These are phyloP conservation scores for Pandemis cinnamomeana DNA, from an alignment of 2,888 invertebrate species.

Conservation along the genomic window DNA sequence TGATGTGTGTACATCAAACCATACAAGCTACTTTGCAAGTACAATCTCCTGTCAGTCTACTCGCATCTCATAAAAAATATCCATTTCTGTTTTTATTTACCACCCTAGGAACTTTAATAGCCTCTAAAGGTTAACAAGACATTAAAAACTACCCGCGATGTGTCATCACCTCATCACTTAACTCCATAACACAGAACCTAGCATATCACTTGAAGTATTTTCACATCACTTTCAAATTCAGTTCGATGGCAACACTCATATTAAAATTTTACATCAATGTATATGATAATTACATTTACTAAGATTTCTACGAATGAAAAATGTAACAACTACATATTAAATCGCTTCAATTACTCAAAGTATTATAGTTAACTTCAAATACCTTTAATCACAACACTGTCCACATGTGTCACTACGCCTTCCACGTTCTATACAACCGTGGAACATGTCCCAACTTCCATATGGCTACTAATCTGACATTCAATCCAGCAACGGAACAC, in stretches of 20 bases:
- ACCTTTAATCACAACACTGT: conserved; percentile 30
- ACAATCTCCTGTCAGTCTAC: neutral
- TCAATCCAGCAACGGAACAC: neutral
- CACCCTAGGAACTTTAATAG: conserved; percentile 29
- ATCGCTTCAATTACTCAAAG: neutral
- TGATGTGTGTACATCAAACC: neutral
- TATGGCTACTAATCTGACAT: neutral
- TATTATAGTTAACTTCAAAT: conserved; percentile 14
- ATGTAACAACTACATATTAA: conserved; percentile 18
- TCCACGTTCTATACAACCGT: neutral
- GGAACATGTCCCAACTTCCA: neutral
- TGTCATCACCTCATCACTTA: conserved; percentile 5
- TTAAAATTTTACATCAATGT: conserved; percentile 15
- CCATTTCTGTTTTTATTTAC: neutral
- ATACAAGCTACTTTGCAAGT: neutral
- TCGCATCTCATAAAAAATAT: neutral
- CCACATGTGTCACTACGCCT: neutral
- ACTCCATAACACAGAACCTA: conserved; percentile 26
- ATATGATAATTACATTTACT: conserved; percentile 17
- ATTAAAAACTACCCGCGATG: conserved; percentile 17
- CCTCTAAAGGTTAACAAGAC: conserved; percentile 30
- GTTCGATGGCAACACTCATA: conserved; percentile 28
- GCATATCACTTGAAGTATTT: conserved; percentile 32
- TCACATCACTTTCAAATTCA: conserved; percentile 31
- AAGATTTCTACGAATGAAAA: conserved; percentile 21